Conservation (phyloP, 2,113 vertebrate species). For the Heterocephalus glaber region DNA sequence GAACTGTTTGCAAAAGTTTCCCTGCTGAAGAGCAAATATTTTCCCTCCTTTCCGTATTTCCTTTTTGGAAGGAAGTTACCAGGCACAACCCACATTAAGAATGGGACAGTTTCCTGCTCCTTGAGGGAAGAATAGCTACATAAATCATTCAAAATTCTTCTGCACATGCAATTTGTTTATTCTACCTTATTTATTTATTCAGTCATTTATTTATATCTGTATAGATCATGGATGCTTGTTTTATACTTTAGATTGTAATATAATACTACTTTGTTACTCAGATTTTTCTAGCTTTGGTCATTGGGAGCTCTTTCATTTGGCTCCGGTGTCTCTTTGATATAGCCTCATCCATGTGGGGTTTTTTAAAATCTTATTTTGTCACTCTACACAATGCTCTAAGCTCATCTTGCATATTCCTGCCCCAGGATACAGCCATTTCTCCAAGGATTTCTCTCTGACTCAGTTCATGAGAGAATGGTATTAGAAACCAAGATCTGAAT, state of each 20-base stretch:
- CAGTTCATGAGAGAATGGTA: background rate
- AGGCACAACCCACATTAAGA: background rate
- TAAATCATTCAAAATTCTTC: too few relatives aligned
- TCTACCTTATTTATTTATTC: too few relatives aligned
- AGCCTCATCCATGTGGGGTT: background rate
- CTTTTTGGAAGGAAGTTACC: background rate
- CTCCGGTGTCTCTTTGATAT: too few relatives aligned
- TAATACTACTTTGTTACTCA: too few relatives aligned
- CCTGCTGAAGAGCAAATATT: background rate
- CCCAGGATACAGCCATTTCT: background rate
- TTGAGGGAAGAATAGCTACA: too few relatives aligned
- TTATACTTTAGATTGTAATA: too few relatives aligned
- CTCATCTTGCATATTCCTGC: background rate
- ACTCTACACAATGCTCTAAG: background rate
- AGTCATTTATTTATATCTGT: too few relatives aligned
- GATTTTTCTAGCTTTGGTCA: too few relatives aligned
- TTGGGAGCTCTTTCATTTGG: too few relatives aligned
- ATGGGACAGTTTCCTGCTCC: background rate
- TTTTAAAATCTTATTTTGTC: background rate
- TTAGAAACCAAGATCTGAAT: background rate
- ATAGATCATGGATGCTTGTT: too few relatives aligned
- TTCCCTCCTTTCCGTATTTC: background rate
- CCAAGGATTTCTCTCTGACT: background rate
- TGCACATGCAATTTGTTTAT: too few relatives aligned
- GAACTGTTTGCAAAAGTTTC: too few relatives aligned